Evolutionary conservation across 2,888 invertebrate genomes (phyloP).

Genomic region (Papilio demoleus): DNA sequence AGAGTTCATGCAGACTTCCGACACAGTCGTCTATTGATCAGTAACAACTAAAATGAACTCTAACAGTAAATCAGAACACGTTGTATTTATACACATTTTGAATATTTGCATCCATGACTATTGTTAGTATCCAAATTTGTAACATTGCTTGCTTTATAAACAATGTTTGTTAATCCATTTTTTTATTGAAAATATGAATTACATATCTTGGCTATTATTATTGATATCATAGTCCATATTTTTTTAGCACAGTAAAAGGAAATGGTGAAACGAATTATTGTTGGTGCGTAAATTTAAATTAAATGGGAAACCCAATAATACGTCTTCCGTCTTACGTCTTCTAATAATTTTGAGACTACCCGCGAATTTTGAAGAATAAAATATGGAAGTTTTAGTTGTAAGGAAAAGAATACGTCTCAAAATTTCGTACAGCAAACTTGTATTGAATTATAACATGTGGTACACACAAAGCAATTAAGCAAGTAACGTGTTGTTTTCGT

Average conservation of each 20-base stretch:
- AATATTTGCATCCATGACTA: constrained; percentile 1
- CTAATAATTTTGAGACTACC: too few relatives aligned
- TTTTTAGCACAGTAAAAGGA: too few relatives aligned
- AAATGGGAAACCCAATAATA: not conserved
- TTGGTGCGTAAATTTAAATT: not conserved
- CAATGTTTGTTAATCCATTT: too few relatives aligned
- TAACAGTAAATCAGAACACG: constrained; percentile 36
- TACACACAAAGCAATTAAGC: constrained; percentile 29
- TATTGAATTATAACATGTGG: constrained; percentile 24
- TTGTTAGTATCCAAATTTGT: too few relatives aligned
- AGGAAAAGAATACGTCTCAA: not conserved
- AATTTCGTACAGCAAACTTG: not conserved
- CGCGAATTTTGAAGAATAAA: not conserved
- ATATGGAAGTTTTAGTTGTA: not conserved
- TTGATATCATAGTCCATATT: too few relatives aligned
- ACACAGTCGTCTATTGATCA: constrained; percentile 30
- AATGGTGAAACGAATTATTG: too few relatives aligned
- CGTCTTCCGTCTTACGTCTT: too few relatives aligned
- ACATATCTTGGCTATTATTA: too few relatives aligned
- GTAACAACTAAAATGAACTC: constrained; percentile 20
- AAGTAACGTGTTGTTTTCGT: constrained; percentile 35
- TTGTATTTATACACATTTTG: not conserved
- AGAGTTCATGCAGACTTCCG: constrained; percentile 29
- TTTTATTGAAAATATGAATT: too few relatives aligned
- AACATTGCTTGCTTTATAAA: too few relatives aligned